Conservation (phyloP, 2,797 vertebrate species). For the Tokudaia tokunoshimensis region DNA sequence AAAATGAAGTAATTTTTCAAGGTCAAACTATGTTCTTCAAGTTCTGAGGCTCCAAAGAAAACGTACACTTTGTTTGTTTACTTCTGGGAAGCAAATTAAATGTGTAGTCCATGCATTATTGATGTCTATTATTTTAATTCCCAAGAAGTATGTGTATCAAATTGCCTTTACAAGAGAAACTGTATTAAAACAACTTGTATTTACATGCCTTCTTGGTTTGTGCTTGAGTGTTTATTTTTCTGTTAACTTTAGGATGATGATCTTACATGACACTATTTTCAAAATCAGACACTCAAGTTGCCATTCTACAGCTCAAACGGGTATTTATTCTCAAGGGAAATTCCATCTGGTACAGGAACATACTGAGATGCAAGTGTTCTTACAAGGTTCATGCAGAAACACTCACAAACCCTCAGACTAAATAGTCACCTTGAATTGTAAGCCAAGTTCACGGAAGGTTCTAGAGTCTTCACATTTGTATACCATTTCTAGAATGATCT, state of each 20-base stretch:
- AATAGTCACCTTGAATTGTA: conserved; percentile 15
- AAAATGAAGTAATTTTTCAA: conserved; percentile 67
- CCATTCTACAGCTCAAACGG: background rate
- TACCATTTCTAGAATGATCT: conserved; percentile 38
- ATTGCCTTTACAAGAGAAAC: conserved; percentile 86
- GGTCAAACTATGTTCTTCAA: conserved; percentile 71
- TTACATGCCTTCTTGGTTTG: conserved; percentile 85
- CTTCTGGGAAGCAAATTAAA: conserved; percentile 83
- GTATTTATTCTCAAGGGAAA: background rate
- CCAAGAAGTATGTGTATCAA: conserved; percentile 84
- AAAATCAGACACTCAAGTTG: conserved; percentile 43
- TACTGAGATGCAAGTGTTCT: background rate
- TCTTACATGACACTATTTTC: conserved; percentile 67
- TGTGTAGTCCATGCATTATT: conserved; percentile 82
- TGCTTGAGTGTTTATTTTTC: conserved; percentile 82
- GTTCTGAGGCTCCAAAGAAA: conserved; percentile 77
- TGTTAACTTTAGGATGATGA: conserved; percentile 80
- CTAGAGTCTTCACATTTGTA: background rate
- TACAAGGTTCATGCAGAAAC: background rate
- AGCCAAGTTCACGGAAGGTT: background rate
- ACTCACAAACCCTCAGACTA: conserved; percentile 11
- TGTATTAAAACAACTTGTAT: conserved; percentile 85
- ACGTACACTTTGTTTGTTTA: conserved; percentile 78
- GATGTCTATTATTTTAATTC: conserved; percentile 86
- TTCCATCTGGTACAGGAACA: background rate